Percentiles rank a stretch among this genome's conserved stretches.
phyloP scores from a whole-genome alignment of 2,113 vertebrate species.

The Prunella himalayana region DNA sequence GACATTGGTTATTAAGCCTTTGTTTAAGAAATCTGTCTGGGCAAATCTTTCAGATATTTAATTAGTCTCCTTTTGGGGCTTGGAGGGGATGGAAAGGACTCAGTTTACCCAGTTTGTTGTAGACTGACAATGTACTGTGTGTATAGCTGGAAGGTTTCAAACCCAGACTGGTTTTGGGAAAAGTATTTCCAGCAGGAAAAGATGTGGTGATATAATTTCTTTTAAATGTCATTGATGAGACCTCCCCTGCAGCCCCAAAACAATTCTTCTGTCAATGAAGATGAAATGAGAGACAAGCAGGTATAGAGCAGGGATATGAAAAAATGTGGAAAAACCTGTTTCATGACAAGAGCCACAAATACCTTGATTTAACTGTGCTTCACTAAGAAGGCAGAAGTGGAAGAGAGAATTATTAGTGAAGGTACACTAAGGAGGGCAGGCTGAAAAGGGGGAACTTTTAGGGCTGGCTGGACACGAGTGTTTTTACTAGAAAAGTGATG shows the following conservation, averaged over 20 bases:
- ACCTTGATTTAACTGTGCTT: background rate
- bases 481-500: background rate
- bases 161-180: background rate
- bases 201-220: background rate
- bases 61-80: background rate
- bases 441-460: background rate
- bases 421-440: background rate
- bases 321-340: slow-evolving; percentile 39
- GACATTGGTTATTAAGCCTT: background rate
- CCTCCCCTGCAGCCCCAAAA: background rate
- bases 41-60: background rate
- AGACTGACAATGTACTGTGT: background rate
- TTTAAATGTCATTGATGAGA: background rate
- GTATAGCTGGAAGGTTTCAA: background rate
- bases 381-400: background rate
- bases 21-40: background rate
- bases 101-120: background rate
- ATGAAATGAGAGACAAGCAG: background rate
- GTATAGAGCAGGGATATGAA: background rate
- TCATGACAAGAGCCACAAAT: background rate
- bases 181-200: background rate
- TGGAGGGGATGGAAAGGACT: background rate
- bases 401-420: background rate
- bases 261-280: background rate
- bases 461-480: background rate